Percentiles rank a stretch among this genome's conserved stretches.
Evolutionary conservation across 1,140 invertebrate species (phyloP).

Genomic region (Sesamia nonagrioides): DNA sequence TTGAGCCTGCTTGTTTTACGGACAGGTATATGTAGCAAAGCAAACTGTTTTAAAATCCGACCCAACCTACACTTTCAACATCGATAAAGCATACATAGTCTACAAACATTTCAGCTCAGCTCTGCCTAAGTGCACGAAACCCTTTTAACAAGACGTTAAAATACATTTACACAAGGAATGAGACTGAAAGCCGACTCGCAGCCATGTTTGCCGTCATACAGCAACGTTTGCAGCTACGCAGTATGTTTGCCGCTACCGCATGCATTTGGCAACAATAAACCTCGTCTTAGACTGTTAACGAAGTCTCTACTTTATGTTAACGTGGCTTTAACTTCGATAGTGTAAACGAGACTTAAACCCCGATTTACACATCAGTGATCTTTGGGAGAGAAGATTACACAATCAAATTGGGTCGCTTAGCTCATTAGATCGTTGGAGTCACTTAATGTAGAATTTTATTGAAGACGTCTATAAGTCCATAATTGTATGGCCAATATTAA

Average conservation of each 20-base stretch:
- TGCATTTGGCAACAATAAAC: conserved; percentile 44
- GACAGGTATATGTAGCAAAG: neutral
- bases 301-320: conserved; percentile 22
- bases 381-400: neutral
- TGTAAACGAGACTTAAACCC: neutral
- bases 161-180: conserved; percentile 43
- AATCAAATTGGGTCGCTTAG: neutral
- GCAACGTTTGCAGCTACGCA: conserved; percentile 14
- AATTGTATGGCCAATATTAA: too few relatives aligned
- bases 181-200: conserved; percentile 35
- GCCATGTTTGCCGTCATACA: conserved; percentile 13
- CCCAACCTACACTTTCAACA: neutral
- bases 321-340: conserved; percentile 5
- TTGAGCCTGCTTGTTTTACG: too few relatives aligned
- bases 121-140: conserved; percentile 35
- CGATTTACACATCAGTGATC: neutral
- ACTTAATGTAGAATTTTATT: neutral
- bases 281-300: conserved; percentile 13
- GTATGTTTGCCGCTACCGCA: conserved; percentile 19
- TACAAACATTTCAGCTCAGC: conserved; percentile 19
- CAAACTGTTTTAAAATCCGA: neutral
- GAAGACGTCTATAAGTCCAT: neutral
- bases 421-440: neutral
- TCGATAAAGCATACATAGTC: neutral
- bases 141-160: conserved; percentile 46